Base-by-base conservation (phyloP, 2,797 vertebrate species). In the Lophius americanus region DNA sequence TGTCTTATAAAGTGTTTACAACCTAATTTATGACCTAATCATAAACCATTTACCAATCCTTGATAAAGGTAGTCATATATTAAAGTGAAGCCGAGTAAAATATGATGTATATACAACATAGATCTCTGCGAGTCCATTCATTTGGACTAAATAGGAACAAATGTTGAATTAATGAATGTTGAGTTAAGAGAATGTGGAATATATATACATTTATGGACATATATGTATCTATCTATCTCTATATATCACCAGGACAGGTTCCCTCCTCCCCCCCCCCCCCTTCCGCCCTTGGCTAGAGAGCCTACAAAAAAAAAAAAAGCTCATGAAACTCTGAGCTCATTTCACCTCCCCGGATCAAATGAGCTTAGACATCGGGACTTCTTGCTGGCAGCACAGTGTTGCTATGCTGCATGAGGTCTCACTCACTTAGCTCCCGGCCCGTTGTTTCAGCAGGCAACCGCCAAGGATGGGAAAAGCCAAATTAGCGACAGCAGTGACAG, bases 311-410 rank as follows among this genome's bases (percentile, higher is more conserved):
- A 7, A 62, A 54, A 49, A 61, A 58, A 52, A 59, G 14, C 14
- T 44, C 7, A 12, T 14, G 48, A 69, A 73, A 63, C 48, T 68
- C 53, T 39, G 51, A 61, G 51, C 67, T 74, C 75, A 60, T 83
- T 79, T 83, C 82, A 89, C 81, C 84, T 85, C 73, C 77, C 78
- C 77, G 68, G 86, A 81, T 86, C 81, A 64, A 84, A 87, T 85
- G 71, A 75, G 79, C 64, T 87, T 67, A 82, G 81, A 73, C 73
- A 70, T 60, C 14, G 33, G 42, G 67, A 62, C 35, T 70, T 60
- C 64, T 61, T 0, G 55, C 83, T 82, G 72, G 56, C 68, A 68
- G 79, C 68, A 55, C 54, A 64, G 68, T 77, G 81, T 77, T 82
- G 88, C 82, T 80, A 69, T 70, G 86, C 69, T 72, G 77, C 75